Evolutionary conservation across 2,797 vertebrate genomes (phyloP), one percentile per base, ranked within the genome.

Genomic region (Pseudomugil tenellus): DNA sequence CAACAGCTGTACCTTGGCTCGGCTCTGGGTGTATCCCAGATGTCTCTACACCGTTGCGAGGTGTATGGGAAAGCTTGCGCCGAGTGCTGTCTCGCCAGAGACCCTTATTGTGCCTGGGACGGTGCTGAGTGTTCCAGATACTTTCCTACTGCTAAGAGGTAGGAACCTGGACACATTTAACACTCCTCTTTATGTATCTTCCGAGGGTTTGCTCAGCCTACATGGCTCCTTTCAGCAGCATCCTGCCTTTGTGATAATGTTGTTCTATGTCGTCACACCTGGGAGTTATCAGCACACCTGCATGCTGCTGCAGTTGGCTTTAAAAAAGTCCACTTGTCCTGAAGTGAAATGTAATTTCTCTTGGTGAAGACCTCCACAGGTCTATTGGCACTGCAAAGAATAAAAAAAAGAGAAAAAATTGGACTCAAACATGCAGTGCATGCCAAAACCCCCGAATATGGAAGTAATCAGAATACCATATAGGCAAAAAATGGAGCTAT

Each of bases 101-200:
- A 99, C 87, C 97, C 98, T 4, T 99, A 99, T 72, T 99, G 98
- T 16, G 98, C 98, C 78, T 99, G 98, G 98, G 98, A 99, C 19
- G 98, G 98, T 52, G 92, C 95, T 0, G 95, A 98, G 21, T 99
- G 98, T 79, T 99, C 98, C 0, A 95, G 98, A 87, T 99, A 99
- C 89, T 99, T 99, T 79, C 98, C 98, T 31, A 96, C 97, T 6
- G 96, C 98, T 77, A 98, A 99, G 90, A 98, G 98, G 98, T 99
- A 93, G 72, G 75, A 76, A 68, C 63, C 6, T 6, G 17, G 57
- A 70, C 59, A 64, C 58, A 39, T 17, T 51, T 51, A 72, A 70
- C 71, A 65, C 53, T 66, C 31, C 39, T 63, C 57, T 67, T 83
- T 75, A 58, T 87, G 81, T 80, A 63, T 70, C 67, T 77, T 67